Evolutionary conservation across 2,113 vertebrate genomes (phyloP).

Genomic region (Xenopus tropicalis): UCB_Xtro_10.0 CM004446.2:125735501-125736000

Average conservation of each 20-base stretch:
- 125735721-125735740: conserved; percentile 70
- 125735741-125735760: conserved; percentile 72
- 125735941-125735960: conserved; percentile 90
- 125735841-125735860: conserved; percentile 89
- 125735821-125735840: conserved; percentile 87
- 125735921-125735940: conserved; percentile 92
- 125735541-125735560: conserved; percentile 73
- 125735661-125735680: conserved; percentile 62
- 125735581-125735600: conserved; percentile 68
- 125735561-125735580: conserved; percentile 81
- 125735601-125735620: conserved; percentile 68
- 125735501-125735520: conserved; percentile 78
- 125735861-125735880: conserved; percentile 92
- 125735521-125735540: conserved; percentile 79
- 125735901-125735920: conserved; percentile 76
- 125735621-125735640: conserved; percentile 66
- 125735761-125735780: conserved; percentile 76
- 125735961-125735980: conserved; percentile 86
- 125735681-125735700: conserved; percentile 70
- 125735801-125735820: conserved; percentile 95
- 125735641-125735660: conserved; percentile 76
- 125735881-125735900: conserved; percentile 81
- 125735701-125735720: conserved; percentile 75
- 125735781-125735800: conserved; percentile 86
- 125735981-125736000: conserved; percentile 81